Evolutionary conservation across 2,888 invertebrate species (phyloP), one percentile per base, ranked within the genome.

Genomic region (Ashinkailepas kermadecensis): DNA sequence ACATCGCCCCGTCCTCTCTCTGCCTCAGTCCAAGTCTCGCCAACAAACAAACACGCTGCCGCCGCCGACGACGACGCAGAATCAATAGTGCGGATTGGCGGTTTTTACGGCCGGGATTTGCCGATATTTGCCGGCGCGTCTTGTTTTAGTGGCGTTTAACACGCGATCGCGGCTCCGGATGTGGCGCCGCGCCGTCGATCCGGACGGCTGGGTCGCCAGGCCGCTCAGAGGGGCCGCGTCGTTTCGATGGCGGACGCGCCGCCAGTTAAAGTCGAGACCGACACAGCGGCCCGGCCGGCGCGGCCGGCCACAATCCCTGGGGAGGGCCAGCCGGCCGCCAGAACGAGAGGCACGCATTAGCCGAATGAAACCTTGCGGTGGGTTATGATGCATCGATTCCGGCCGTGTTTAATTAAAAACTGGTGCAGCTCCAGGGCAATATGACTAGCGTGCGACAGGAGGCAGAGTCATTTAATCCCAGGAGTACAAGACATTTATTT

Each of bases 91-190:
- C 54, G 74, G 54, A 74, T 74, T 74, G 54, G 74, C 39, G 59
- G 74, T 74, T 74, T 74, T 74, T 74, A 74, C 74, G 74, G 74
- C 15, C 74, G 21, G 74, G 74, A 74, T 74, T 74, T 56, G 74
- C 74, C 56, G 74, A 74, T 74, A 74, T 56, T 74, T 56, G 74
- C 74, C 54, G 56, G 74, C 21, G 74, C 74, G 74, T 74, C 74
- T 56, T 11, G 74, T 54, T 74, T 74, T 54, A 74, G 74, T 74
- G 74, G 13, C 74, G 74, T 74, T 74, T 74, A 74, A 56, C 74
- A 74, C 74, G 74, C 74, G 74, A 74, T 74, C 74, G 21, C 56
- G 74, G 74, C 54, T 15, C 11, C 21, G 56, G 74, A 56, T 11
- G 39, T 39, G 39, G 39, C 39, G 39, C 39, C 39, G 39, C 39